phyloP scores from a whole-genome alignment of 2,888 invertebrate species.

The Slavum lentiscoides region DNA sequence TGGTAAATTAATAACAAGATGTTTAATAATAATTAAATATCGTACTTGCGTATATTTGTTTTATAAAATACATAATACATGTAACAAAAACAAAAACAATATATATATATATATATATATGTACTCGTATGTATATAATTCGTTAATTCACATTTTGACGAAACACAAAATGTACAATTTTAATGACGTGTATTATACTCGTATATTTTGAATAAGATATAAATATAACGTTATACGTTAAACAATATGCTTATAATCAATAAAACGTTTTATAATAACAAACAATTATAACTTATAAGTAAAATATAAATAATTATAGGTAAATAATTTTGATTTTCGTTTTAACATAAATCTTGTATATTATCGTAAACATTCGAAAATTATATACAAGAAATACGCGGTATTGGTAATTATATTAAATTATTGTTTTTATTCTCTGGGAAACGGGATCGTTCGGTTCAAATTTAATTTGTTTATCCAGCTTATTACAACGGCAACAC shows the following conservation, averaged over 20 bases:
- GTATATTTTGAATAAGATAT: not conserved
- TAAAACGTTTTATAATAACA: conserved; percentile 28
- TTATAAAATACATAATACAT: conserved; percentile 8
- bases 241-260: conserved; percentile 1
- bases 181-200: conserved; percentile 3
- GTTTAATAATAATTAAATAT: not conserved
- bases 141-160: not conserved
- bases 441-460: not conserved
- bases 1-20: not conserved
- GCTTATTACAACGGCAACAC: conserved; percentile 58
- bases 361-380: conserved; percentile 3
- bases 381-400: conserved; percentile 12
- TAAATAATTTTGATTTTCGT: conserved; percentile 19
- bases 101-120: no score
- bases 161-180: not conserved
- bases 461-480: not conserved
- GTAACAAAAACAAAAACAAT: conserved; percentile 15
- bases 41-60: conserved; percentile 5
- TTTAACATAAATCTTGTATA: conserved; percentile 8
- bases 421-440: conserved; percentile 3
- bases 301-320: not conserved
- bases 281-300: conserved; percentile 13
- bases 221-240: not conserved
- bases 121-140: no score
- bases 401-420: not conserved